Conservation (phyloP, 1,140 invertebrate genomes). For the Hyles vespertilio region DNA sequence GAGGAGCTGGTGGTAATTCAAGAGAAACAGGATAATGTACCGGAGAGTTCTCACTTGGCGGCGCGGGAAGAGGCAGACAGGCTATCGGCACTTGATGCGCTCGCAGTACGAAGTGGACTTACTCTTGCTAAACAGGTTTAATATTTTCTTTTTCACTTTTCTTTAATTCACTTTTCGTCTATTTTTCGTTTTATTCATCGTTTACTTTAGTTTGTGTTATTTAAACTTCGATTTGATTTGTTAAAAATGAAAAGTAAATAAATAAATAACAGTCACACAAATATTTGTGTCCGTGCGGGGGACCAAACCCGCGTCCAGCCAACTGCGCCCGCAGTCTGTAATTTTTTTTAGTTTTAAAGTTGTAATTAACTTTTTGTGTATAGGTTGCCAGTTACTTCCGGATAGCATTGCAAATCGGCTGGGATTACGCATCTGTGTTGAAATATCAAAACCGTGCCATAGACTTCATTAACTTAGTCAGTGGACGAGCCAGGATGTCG, state of each 20-base stretch:
- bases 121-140: conserved; percentile 59
- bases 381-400: conserved; percentile 66
- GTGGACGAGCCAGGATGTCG: conserved; percentile 62
- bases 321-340: too few species aligned
- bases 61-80: conserved; percentile 61
- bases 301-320: too few species aligned
- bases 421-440: conserved; percentile 62
- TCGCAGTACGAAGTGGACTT: conserved; percentile 54
- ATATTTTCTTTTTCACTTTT: too few species aligned
- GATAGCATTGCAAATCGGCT: conserved; percentile 67
- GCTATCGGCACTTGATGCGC: conserved; percentile 58
- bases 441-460: conserved; percentile 64
- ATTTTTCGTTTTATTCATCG: too few species aligned
- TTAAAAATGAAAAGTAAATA: too few species aligned
- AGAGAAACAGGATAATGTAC: conserved; percentile 53
- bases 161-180: too few species aligned
- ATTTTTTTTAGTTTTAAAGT: too few species aligned
- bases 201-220: too few species aligned
- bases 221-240: too few species aligned
- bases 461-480: conserved; percentile 70
- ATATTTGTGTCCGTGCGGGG: too few species aligned
- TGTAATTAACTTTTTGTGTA: background rate
- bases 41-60: conserved; percentile 45
- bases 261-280: too few species aligned
- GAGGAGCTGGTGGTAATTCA: conserved; percentile 69